Conservation (phyloP, 2,797 vertebrate species). For the Anguilla megastoma region DNA sequence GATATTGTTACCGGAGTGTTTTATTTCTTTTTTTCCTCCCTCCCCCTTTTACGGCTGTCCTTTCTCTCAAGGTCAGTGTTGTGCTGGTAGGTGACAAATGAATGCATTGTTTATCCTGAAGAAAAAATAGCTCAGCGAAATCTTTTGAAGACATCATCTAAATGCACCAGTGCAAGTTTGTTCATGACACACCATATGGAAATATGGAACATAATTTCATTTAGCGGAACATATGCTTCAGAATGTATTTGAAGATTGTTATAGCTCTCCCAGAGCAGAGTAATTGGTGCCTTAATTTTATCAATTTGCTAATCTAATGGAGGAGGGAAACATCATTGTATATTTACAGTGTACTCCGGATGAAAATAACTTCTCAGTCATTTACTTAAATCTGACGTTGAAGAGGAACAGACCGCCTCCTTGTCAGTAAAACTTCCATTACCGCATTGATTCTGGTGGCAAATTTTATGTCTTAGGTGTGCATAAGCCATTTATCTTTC, state of each 20-base stretch:
- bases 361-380: conserved; percentile 49
- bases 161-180: neutral
- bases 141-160: neutral
- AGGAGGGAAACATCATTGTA: conserved; percentile 61
- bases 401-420: conserved; percentile 65
- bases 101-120: neutral
- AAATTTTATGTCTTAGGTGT: conserved; percentile 68
- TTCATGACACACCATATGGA: neutral
- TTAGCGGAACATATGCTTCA: conserved; percentile 5
- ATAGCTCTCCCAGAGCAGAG: neutral
- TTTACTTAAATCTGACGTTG: conserved; percentile 60
- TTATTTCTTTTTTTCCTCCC: neutral
- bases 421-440: conserved; percentile 66
- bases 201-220: neutral
- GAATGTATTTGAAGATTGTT: neutral
- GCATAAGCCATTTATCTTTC: conserved; percentile 63
- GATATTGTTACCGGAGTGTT: neutral
- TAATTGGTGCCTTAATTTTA: conserved; percentile 31
- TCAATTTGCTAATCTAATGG: conserved; percentile 40
- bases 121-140: neutral
- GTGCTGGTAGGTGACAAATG: neutral
- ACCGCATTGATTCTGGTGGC: conserved; percentile 57
- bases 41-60: neutral
- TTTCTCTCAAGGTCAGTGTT: neutral
- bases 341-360: conserved; percentile 54